These are phyloP conservation scores for Synodontis membranacea DNA, from an alignment of 2,113 vertebrate species.

Conservation along the genomic window DNA sequence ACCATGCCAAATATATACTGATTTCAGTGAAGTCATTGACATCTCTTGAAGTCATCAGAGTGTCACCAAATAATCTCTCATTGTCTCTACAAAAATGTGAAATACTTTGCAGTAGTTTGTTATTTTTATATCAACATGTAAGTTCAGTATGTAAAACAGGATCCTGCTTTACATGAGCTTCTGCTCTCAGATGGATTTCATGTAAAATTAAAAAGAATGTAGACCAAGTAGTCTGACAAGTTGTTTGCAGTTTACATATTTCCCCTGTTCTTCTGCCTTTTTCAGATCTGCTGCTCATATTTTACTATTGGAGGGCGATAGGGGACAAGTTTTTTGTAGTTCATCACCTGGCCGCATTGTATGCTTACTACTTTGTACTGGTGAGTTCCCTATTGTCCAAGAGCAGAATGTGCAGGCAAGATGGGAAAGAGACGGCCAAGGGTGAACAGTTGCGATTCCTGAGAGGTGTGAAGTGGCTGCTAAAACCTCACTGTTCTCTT, in stretches of 20 bases:
- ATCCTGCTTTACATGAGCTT: background rate
- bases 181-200: background rate
- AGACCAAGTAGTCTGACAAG: background rate
- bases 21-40: too few species aligned
- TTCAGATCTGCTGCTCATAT: slow-evolving; percentile 93
- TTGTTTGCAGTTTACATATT: background rate
- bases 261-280: slow-evolving; percentile 58
- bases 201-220: background rate
- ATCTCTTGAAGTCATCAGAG: background rate
- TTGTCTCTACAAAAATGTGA: background rate
- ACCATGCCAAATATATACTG: slow-evolving; percentile 2
- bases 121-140: too few species aligned
- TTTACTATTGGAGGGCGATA: slow-evolving; percentile 94
- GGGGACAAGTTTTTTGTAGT: slow-evolving; percentile 94
- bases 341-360: slow-evolving; percentile 90
- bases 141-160: background rate
- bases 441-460: slow-evolving; percentile 67
- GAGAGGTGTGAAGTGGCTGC: slow-evolving; percentile 40
- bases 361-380: slow-evolving; percentile 93
- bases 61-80: background rate
- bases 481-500: slow-evolving; percentile 15
- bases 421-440: slow-evolving; percentile 68
- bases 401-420: slow-evolving; percentile 72
- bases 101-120: background rate
- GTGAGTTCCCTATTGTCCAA: slow-evolving; percentile 84